Evolutionary conservation across 2,888 invertebrate species (phyloP).

Genomic region (Fissipunctia ypsillon): DNA sequence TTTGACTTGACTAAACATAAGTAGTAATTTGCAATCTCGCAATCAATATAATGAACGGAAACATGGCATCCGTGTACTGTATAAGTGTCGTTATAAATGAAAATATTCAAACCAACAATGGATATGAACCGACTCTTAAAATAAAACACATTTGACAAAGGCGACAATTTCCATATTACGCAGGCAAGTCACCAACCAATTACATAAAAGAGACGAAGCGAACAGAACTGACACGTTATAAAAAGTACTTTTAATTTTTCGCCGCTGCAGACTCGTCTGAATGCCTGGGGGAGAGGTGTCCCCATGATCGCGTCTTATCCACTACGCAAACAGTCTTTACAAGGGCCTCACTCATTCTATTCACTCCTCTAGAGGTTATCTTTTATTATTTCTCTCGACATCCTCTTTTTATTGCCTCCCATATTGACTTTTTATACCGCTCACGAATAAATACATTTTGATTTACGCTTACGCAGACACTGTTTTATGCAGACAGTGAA

Average conservation of each 20-base stretch:
- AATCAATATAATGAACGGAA: background rate
- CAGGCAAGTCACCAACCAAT: slow-evolving; percentile 59
- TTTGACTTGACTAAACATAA: background rate
- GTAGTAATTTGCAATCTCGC: background rate
- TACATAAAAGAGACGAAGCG: slow-evolving; percentile 63
- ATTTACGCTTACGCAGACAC: slow-evolving; percentile 85
- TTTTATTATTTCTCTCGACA: slow-evolving; percentile 89
- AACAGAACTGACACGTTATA: slow-evolving; percentile 75
- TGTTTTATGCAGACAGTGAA: slow-evolving; percentile 85
- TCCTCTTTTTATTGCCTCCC: slow-evolving; percentile 89
- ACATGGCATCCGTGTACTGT: too few species aligned
- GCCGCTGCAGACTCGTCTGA: slow-evolving; percentile 74
- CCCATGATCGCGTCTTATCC: slow-evolving; percentile 89
- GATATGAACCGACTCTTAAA: slow-evolving; percentile 13
- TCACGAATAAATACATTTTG: slow-evolving; percentile 90
- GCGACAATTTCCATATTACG: slow-evolving; percentile 11
- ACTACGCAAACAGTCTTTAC: slow-evolving; percentile 90
- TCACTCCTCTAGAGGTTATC: slow-evolving; percentile 89
- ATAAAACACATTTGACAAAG: slow-evolving; percentile 30
- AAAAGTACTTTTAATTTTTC: slow-evolving; percentile 85
- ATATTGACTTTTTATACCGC: slow-evolving; percentile 90
- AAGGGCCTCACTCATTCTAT: slow-evolving; percentile 88
- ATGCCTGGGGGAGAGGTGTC: slow-evolving; percentile 85
- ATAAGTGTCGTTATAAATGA: background rate
- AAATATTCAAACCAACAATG: background rate